Evolutionary conservation across 2,113 vertebrate genomes (phyloP).

Genomic region (Plestiodon gilberti): DNA sequence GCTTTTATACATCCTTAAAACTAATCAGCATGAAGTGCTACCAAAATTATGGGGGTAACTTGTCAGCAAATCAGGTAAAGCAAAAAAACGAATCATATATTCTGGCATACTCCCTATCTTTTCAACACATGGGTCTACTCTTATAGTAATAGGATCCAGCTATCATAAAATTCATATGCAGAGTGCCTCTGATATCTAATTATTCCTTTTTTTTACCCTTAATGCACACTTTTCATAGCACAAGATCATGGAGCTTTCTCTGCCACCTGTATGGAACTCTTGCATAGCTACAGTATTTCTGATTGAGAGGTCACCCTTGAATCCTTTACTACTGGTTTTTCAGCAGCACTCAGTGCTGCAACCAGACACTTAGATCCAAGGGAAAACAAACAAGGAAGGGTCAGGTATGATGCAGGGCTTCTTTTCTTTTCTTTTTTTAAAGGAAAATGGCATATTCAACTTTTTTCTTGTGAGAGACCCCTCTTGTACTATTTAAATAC

Average conservation of each 20-base stretch:
- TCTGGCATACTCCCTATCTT: neutral
- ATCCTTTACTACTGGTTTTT: neutral
- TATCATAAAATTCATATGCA: neutral
- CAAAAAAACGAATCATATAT: neutral
- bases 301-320: neutral
- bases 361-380: too few relatives aligned
- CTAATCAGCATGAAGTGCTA: constrained; percentile 18
- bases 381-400: too few relatives aligned
- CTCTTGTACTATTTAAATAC: too few relatives aligned
- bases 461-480: too few relatives aligned
- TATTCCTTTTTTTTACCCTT: neutral
- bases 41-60: neutral
- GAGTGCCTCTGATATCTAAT: neutral
- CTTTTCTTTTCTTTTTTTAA: too few relatives aligned
- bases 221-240: neutral
- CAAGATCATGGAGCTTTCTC: neutral
- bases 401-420: too few relatives aligned
- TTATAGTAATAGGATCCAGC: neutral
- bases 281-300: too few relatives aligned
- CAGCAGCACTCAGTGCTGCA: neutral
- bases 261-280: too few relatives aligned
- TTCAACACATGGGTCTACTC: neutral
- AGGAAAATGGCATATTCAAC: too few relatives aligned
- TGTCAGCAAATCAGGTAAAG: neutral
- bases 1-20: neutral